Percentiles rank a stretch among this genome's conserved stretches.
These are phyloP conservation scores for Callocephalon fimbriatum DNA, from an alignment of 2,113 vertebrate genomes.

Conservation along the genomic window DNA sequence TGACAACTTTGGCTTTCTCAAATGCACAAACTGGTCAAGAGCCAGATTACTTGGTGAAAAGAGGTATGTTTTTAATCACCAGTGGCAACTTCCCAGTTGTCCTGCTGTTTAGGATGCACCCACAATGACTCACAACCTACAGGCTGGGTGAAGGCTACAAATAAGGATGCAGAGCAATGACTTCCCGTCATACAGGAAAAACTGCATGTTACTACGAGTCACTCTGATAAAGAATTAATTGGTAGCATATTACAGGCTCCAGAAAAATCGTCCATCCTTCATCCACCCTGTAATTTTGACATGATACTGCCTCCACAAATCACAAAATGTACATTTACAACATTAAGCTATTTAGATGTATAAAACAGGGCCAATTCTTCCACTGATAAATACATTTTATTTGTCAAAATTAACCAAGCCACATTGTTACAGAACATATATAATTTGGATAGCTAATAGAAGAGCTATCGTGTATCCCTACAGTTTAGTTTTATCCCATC, in stretches of 20 bases:
- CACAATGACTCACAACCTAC: neutral
- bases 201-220: neutral
- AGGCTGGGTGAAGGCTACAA: neutral
- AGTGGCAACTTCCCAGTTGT: neutral
- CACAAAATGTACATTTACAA: neutral
- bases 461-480: neutral
- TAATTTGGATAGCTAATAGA: neutral
- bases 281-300: neutral
- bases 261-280: neutral
- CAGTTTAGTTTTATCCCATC: neutral
- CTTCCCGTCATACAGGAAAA: neutral
- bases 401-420: slow-evolving; percentile 8
- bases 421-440: slow-evolving; percentile 1
- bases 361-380: neutral
- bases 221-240: neutral
- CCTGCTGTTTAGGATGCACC: neutral
- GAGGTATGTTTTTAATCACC: neutral
- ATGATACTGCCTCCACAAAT: neutral
- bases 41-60: neutral
- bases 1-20: neutral
- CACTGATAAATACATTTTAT: slow-evolving; percentile 21
- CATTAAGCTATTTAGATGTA: neutral
- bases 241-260: neutral
- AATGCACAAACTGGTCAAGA: neutral
- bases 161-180: neutral